Conservation (phyloP, 2,888 invertebrate genomes). For the Aproaerema taeniolella region DNA sequence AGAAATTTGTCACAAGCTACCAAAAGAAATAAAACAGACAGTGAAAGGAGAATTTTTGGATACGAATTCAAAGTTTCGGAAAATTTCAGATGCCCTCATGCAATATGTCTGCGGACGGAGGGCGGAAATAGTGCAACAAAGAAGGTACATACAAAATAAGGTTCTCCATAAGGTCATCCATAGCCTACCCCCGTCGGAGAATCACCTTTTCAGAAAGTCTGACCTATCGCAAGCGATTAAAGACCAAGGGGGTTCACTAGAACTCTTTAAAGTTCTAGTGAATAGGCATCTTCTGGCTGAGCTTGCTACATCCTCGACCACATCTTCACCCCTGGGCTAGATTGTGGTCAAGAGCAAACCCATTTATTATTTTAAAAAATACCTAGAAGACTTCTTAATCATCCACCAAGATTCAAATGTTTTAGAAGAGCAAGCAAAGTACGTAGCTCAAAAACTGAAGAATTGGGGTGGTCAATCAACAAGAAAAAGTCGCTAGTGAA, state of each 20-base stretch:
- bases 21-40: conserved; percentile 7
- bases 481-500: neutral
- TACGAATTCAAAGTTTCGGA: conserved; percentile 12
- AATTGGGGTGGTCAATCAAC: conserved; percentile 15
- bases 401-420: conserved; percentile 8
- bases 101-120: conserved; percentile 18
- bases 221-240: conserved; percentile 10
- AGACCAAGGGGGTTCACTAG: conserved; percentile 9
- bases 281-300: conserved; percentile 19
- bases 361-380: conserved; percentile 16
- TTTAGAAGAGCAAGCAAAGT: neutral
- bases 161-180: conserved; percentile 11
- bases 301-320: conserved; percentile 22
- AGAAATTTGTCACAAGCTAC: conserved; percentile 5
- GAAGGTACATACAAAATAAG: conserved; percentile 12
- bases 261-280: conserved; percentile 9
- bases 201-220: conserved; percentile 13
- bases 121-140: conserved; percentile 17
- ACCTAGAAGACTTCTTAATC: conserved; percentile 19
- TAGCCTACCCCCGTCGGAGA: conserved; percentile 15
- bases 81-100: conserved; percentile 12
- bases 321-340: conserved; percentile 18
- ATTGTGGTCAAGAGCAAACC: conserved; percentile 16
- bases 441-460: conserved; percentile 1
- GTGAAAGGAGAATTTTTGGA: conserved; percentile 10